Evolutionary conservation across 2,113 vertebrate genomes (phyloP).

Genomic region (Ardeotis arabs): DNA sequence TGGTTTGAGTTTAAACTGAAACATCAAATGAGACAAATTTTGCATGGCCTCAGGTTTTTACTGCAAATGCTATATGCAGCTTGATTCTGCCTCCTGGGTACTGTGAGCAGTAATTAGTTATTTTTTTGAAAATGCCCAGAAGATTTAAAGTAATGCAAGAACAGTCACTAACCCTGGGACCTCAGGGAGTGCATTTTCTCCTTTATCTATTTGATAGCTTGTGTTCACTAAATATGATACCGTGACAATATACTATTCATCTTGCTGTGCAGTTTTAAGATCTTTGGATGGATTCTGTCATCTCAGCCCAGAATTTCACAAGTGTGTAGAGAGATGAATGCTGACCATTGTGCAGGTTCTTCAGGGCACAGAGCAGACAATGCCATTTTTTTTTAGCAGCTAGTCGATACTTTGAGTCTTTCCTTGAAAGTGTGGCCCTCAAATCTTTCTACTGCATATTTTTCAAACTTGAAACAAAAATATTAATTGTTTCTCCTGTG

Average conservation of each 20-base stretch:
- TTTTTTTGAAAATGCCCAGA: neutral
- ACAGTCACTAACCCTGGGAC: neutral
- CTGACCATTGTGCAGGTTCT: neutral
- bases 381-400: neutral
- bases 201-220: neutral
- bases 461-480: neutral
- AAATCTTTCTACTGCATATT: neutral
- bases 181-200: neutral
- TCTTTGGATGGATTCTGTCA: neutral
- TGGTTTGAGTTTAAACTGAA: neutral
- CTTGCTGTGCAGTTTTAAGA: neutral
- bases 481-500: neutral
- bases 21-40: neutral
- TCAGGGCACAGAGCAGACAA: neutral
- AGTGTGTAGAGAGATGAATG: neutral
- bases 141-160: conserved; percentile 20
- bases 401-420: neutral
- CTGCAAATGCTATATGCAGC: neutral
- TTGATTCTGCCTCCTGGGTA: neutral
- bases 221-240: neutral
- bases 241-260: neutral
- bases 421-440: neutral
- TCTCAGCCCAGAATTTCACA: neutral
- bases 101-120: neutral
- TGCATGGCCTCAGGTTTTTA: neutral